Evolutionary conservation across 1,140 invertebrate genomes (phyloP).

Genomic region (Danaus plexippus): DNA sequence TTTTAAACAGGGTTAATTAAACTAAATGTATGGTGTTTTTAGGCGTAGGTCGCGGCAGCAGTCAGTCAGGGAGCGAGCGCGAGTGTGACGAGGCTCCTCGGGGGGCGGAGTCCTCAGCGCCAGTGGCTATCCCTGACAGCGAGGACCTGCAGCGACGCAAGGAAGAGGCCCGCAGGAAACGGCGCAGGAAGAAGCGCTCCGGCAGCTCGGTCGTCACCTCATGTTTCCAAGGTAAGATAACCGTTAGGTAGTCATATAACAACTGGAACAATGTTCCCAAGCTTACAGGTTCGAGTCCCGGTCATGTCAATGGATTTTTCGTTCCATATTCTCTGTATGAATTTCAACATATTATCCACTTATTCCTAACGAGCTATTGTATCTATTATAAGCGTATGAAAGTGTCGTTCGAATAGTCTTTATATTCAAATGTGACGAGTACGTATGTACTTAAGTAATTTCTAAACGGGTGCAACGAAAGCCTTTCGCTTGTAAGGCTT

Average conservation of each 20-base stretch:
- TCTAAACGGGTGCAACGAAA: background rate
- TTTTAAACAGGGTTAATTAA: too few species aligned
- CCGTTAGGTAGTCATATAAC: background rate
- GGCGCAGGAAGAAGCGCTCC: conserved; percentile 90
- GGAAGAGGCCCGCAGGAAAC: conserved; percentile 88
- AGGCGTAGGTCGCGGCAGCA: conserved; percentile 70
- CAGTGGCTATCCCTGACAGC: conserved; percentile 70
- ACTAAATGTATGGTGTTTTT: conserved; percentile 2
- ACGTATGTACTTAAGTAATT: too few species aligned
- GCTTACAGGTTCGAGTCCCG: too few species aligned
- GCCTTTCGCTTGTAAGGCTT: conserved; percentile 12
- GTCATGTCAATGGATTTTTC: too few species aligned
- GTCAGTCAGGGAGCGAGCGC: conserved; percentile 69
- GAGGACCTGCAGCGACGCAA: conserved; percentile 80
- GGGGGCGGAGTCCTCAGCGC: conserved; percentile 57
- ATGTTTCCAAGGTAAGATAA: conserved; percentile 84
- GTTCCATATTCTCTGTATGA: too few species aligned
- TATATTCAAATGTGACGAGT: too few species aligned
- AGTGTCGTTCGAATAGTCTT: too few species aligned
- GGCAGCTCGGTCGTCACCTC: conserved; percentile 88
- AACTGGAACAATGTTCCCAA: too few species aligned
- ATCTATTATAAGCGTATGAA: too few species aligned
- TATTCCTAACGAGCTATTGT: too few species aligned
- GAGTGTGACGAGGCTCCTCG: conserved; percentile 52
- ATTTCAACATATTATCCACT: too few species aligned